Conservation (phyloP, 2,797 vertebrate genomes). For the Aeoliscus strigatus region DNA sequence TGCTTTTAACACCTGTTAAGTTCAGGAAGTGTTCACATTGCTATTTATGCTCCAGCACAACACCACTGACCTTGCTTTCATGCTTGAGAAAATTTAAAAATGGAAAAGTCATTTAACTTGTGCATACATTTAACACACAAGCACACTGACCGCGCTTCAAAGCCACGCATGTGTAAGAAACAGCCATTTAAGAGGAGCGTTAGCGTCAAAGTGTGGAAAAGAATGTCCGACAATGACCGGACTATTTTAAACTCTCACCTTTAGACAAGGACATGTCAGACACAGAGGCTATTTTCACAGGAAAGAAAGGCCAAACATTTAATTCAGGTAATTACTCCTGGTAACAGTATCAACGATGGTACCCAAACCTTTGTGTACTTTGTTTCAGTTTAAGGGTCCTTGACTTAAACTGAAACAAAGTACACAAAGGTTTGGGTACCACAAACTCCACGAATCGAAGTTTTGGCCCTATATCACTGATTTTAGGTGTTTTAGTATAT, state of each 20-base stretch:
- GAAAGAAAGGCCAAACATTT: slow-evolving; percentile 11
- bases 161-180: slow-evolving; percentile 13
- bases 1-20: slow-evolving; percentile 47
- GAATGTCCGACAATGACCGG: slow-evolving; percentile 8
- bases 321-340: too few species aligned
- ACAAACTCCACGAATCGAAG: too few species aligned
- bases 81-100: slow-evolving; percentile 38
- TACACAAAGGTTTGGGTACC: too few species aligned
- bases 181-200: slow-evolving; percentile 29
- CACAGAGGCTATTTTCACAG: background rate
- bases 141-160: slow-evolving; percentile 35
- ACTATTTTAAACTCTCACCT: slow-evolving; percentile 48
- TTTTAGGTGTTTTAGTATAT: too few species aligned
- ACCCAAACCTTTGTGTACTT: too few species aligned
- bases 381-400: too few species aligned
- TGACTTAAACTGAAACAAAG: too few species aligned
- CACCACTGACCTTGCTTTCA: slow-evolving; percentile 39
- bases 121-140: slow-evolving; percentile 38
- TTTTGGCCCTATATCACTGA: too few species aligned
- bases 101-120: slow-evolving; percentile 6
- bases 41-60: slow-evolving; percentile 23
- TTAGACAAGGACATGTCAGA: slow-evolving; percentile 22
- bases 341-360: too few species aligned
- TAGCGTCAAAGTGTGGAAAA: slow-evolving; percentile 19
- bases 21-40: slow-evolving; percentile 32